phyloP scores from a whole-genome alignment of 2,888 invertebrate species.

The Eretmocerus hayati region DNA sequence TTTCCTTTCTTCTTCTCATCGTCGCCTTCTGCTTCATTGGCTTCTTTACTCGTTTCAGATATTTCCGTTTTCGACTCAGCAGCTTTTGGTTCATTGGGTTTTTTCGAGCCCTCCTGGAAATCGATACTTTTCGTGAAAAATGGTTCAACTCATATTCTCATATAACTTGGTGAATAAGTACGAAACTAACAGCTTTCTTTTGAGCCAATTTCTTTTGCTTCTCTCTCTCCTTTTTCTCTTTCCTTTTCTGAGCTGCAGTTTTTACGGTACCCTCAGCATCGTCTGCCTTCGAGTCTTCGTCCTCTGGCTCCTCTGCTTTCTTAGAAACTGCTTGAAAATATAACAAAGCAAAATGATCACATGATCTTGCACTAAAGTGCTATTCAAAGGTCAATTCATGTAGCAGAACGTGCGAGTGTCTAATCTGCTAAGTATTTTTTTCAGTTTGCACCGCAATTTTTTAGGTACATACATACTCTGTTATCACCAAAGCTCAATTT shows the following conservation, averaged over 20 bases:
- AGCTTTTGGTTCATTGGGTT: slow-evolving; percentile 39
- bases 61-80: slow-evolving; percentile 24
- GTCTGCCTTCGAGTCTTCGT: slow-evolving; percentile 37
- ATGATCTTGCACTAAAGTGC: no score
- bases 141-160: not conserved
- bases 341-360: no score
- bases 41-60: slow-evolving; percentile 26
- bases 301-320: slow-evolving; percentile 26
- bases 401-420: no score
- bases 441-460: no score
- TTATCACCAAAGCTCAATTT: no score
- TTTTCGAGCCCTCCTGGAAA: slow-evolving; percentile 35
- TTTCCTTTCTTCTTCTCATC: slow-evolving; percentile 49
- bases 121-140: no score
- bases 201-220: slow-evolving; percentile 67
- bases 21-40: slow-evolving; percentile 47
- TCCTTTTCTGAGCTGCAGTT: slow-evolving; percentile 81
- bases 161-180: not conserved
- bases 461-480: no score
- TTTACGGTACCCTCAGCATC: slow-evolving; percentile 58
- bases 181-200: slow-evolving; percentile 50
- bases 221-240: slow-evolving; percentile 79
- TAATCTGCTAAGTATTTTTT: no score
- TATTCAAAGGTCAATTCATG: no score
- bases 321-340: no score